A percentile compares a stretch with the other conserved stretches of the same genome.
Conservation (phyloP, 2,888 invertebrate species). For the Tyria jacobaeae region DNA sequence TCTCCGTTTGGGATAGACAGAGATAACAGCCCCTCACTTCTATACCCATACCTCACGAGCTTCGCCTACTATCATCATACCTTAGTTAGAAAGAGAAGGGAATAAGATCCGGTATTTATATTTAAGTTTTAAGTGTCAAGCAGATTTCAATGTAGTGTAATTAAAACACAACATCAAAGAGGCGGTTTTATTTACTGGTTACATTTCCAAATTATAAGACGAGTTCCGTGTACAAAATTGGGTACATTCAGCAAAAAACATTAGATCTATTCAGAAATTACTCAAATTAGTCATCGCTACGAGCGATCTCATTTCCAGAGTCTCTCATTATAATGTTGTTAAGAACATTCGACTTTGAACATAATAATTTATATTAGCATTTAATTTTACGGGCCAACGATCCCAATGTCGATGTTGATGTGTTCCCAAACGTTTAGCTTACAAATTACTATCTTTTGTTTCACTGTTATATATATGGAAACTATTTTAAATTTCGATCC, state of each 20-base stretch:
- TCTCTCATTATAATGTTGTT: constrained; percentile 82
- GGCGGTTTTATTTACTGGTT: constrained; percentile 50
- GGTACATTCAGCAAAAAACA: constrained; percentile 49
- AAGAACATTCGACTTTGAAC: constrained; percentile 75
- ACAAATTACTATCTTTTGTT: constrained; percentile 63
- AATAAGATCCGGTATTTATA: no score
- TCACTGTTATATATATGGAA: constrained; percentile 44
- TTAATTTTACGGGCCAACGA: constrained; percentile 82
- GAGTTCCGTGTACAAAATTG: constrained; percentile 63
- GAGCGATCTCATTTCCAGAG: constrained; percentile 76
- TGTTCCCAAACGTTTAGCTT: constrained; percentile 68
- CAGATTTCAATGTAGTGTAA: constrained; percentile 40
- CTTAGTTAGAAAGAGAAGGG: no score
- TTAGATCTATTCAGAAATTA: constrained; percentile 64
- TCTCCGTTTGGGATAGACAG: no score
- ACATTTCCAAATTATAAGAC: constrained; percentile 41
- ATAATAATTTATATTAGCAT: constrained; percentile 84
- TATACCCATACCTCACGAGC: no score
- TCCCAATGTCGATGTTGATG: constrained; percentile 61
- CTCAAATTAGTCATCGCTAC: constrained; percentile 77
- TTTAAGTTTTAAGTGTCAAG: neutral
- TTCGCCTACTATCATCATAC: neutral
- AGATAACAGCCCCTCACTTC: no score
- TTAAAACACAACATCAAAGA: constrained; percentile 54
- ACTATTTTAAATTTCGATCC: constrained; percentile 36